Percentiles rank a stretch among this genome's conserved stretches.
Conservation (phyloP, 2,888 invertebrate genomes). For the Lasioglossum vierecki region DNA sequence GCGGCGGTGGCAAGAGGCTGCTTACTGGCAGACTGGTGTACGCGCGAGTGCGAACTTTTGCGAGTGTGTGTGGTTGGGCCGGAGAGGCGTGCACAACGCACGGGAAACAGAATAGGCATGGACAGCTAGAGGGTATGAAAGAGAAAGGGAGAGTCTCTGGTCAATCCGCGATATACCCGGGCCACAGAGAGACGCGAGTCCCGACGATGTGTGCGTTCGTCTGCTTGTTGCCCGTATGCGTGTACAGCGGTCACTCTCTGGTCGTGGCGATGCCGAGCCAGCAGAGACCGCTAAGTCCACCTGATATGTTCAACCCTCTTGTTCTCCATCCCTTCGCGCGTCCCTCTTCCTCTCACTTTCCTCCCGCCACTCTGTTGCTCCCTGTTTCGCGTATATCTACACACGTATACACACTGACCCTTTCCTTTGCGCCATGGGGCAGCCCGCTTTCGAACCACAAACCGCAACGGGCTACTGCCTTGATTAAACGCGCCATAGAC, state of each 20-base stretch:
- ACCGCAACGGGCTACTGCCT: conserved; percentile 84
- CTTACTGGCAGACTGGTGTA: not conserved
- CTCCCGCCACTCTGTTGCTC: conserved; percentile 52
- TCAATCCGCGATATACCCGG: conserved; percentile 46
- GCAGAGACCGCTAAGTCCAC: conserved; percentile 82
- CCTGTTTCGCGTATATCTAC: conserved; percentile 15
- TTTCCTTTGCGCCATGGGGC: conserved; percentile 78
- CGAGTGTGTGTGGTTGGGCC: not conserved
- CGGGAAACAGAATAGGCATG: conserved; percentile 12
- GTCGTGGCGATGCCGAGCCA: conserved; percentile 80
- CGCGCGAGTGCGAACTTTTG: conserved; percentile 11
- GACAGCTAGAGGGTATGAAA: conserved; percentile 21
- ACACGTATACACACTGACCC: conserved; percentile 55
- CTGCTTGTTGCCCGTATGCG: conserved; percentile 52
- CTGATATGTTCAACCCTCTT: conserved; percentile 80
- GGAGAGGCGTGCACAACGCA: not conserved
- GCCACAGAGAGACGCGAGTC: conserved; percentile 43
- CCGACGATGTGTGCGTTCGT: conserved; percentile 48
- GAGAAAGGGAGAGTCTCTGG: conserved; percentile 35
- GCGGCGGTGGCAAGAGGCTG: conserved; percentile 3
- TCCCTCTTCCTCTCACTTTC: conserved; percentile 33
- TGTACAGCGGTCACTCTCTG: conserved; percentile 81
- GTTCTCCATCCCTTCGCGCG: conserved; percentile 61
- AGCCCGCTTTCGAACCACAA: conserved; percentile 81
- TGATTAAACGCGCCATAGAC: conserved; percentile 84